Percentiles rank a stretch among this genome's conserved stretches.
phyloP scores from a whole-genome alignment of 1,140 invertebrate genomes.

The Euglossa dilemma region DNA sequence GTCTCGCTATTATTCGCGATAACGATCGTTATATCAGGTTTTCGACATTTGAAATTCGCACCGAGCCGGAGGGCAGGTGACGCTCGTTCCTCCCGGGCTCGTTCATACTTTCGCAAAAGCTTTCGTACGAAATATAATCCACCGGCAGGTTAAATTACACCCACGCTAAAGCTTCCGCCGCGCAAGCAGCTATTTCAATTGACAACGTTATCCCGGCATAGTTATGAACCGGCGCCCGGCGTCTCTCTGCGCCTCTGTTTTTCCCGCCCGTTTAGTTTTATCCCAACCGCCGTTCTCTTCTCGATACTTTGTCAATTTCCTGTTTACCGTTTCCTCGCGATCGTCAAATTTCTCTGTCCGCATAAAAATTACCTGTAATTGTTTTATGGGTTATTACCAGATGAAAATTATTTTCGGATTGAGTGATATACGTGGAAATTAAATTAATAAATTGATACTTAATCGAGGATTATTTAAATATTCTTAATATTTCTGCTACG shows the following conservation, averaged over 20 bases:
- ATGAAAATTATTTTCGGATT: no score
- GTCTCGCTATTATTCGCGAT: slow-evolving; percentile 67
- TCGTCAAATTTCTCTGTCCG: no score
- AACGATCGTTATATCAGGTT: slow-evolving; percentile 63
- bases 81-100: slow-evolving; percentile 12
- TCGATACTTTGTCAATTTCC: background rate
- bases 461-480: no score
- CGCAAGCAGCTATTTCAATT: slow-evolving; percentile 64
- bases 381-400: no score
- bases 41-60: slow-evolving; percentile 69
- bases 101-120: slow-evolving; percentile 68
- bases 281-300: background rate
- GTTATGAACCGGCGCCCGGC: slow-evolving; percentile 32
- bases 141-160: slow-evolving; percentile 65
- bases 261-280: no score
- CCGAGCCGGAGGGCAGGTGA: slow-evolving; percentile 60
- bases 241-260: background rate
- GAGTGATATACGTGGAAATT: no score
- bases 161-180: slow-evolving; percentile 25
- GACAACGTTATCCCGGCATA: slow-evolving; percentile 62
- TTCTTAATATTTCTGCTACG: no score
- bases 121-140: slow-evolving; percentile 69
- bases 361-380: no score
- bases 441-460: no score
- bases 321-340: no score